Base-by-base conservation (phyloP, 2,888 invertebrate species). In the Tolmerus cingulatus region DNA sequence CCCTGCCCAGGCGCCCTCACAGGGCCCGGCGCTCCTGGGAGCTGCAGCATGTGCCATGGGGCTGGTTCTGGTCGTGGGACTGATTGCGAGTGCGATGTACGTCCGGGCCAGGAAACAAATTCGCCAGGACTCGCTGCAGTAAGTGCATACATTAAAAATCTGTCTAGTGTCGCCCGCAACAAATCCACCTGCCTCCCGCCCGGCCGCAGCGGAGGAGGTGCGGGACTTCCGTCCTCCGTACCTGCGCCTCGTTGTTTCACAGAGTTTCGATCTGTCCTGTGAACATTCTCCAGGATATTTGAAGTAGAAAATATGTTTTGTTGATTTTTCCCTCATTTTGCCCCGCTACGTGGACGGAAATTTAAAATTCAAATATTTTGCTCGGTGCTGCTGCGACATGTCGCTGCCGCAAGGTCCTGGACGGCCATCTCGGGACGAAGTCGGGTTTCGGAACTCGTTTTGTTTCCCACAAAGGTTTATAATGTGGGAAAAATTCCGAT, bases 31-130 rank as follows among this genome's bases (percentile, higher is more conserved):
- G 1, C 92, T 97, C 88, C 95, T 97, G 90, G 95, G 97, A 4
- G 97, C 97, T 0, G 96, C 97, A 0, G 97, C 96, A 55, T 96
- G 96, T 92, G 97, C 97, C 0, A 95, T 96, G 86, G 96, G 92
- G 12, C 89, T 92, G 88, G 92, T 92, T 14, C 88, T 92, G 85
- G 91, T 91, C 86, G 91, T 92, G 66, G 92, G 92, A 14, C 90
- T 92, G 40, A 91, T 92, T 89, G 92, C 92, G 87, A 92, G 93
- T 89, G 92, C 93, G 79, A 92, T 92, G 92, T 92, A 92, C 88
- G 90, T 93, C 55, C 90, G 92, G 86, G 93, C 93, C 46, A 91
- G 92, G 89, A 92, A 92, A 88, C 92, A 92, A 89, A 91, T 92
- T 88, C 91, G 92, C 16, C 92, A 92, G 90, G 92, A 92, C 88